Evolutionary conservation across 2,888 invertebrate species (phyloP).

Genomic region (Epinotia bilunana): DNA sequence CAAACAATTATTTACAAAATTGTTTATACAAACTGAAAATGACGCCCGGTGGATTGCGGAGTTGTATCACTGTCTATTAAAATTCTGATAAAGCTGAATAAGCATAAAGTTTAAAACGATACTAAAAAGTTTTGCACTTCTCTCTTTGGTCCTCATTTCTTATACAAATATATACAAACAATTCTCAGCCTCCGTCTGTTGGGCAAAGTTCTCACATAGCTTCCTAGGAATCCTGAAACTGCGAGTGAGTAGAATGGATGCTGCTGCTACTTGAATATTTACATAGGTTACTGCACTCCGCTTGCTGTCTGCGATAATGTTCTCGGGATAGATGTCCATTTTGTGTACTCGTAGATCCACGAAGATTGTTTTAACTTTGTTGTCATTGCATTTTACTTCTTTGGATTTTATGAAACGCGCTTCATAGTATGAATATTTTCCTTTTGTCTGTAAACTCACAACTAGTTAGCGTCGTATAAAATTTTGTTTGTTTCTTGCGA

Average conservation of each 20-base stretch:
- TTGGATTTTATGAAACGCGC: constrained; percentile 1
- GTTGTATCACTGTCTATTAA: constrained; percentile 26
- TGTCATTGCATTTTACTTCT: constrained; percentile 17
- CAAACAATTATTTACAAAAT: constrained; percentile 27
- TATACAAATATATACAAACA: constrained; percentile 78
- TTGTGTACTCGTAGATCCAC: constrained; percentile 24
- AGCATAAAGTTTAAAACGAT: constrained; percentile 55
- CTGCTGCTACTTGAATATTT: constrained; percentile 67
- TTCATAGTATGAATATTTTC: neutral
- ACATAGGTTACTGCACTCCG: constrained; percentile 71
- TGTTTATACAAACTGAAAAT: constrained; percentile 19
- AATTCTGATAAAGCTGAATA: constrained; percentile 43
- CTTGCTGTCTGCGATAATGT: constrained; percentile 49
- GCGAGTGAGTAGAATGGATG: constrained; percentile 68
- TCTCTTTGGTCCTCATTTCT: constrained; percentile 72
- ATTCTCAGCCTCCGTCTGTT: constrained; percentile 68
- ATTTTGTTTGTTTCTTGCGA: neutral
- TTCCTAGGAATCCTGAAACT: constrained; percentile 72
- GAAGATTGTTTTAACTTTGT: constrained; percentile 9
- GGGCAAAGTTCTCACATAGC: constrained; percentile 74
- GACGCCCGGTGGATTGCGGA: neutral
- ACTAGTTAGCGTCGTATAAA: neutral
- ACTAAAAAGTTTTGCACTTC: constrained; percentile 64
- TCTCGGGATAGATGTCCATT: constrained; percentile 44
- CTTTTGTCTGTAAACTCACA: neutral